These are phyloP conservation scores for Drosophila tropicalis DNA, from an alignment of 1,140 invertebrate species.

Conservation along the genomic window DNA sequence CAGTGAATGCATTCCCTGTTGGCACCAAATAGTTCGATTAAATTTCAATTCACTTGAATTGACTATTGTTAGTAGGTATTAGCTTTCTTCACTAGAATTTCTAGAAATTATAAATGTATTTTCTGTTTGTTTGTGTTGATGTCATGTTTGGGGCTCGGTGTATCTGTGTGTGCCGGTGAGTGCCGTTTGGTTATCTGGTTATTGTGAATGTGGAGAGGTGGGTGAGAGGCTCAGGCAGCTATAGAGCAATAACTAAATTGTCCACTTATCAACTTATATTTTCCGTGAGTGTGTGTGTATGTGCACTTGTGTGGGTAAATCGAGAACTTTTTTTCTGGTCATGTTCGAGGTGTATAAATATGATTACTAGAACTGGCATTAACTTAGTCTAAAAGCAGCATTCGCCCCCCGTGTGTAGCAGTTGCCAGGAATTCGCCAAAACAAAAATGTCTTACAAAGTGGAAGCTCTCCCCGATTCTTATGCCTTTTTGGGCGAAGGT, in stretches of 20 bases:
- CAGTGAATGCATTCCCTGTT: too few species aligned
- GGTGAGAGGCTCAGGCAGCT: not conserved
- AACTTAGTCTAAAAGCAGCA: conserved; percentile 1
- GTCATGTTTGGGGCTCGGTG: not conserved
- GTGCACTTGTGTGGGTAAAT: conserved; percentile 1
- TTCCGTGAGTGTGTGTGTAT: too few species aligned
- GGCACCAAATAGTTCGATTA: too few species aligned
- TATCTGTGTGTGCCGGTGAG: not conserved
- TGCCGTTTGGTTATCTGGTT: not conserved
- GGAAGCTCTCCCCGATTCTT: conserved; percentile 72
- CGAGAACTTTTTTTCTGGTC: not conserved
- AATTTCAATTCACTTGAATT: not conserved
- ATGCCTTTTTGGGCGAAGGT: conserved; percentile 85
- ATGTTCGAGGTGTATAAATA: conserved; percentile 1
- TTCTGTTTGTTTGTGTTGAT: not conserved
- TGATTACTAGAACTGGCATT: conserved; percentile 2
- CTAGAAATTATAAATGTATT: not conserved
- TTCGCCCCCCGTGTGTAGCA: not conserved
- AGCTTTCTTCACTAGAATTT: conserved; percentile 4
- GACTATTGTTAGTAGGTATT: not conserved
- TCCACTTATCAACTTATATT: conserved; percentile 6
- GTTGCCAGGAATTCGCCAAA: not conserved
- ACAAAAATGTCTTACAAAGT: conserved; percentile 78
- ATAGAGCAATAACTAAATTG: conserved; percentile 6
- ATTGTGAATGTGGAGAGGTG: not conserved